Evolutionary conservation across 2,113 vertebrate genomes (phyloP).

Genomic region (Taxidea taxus): DNA sequence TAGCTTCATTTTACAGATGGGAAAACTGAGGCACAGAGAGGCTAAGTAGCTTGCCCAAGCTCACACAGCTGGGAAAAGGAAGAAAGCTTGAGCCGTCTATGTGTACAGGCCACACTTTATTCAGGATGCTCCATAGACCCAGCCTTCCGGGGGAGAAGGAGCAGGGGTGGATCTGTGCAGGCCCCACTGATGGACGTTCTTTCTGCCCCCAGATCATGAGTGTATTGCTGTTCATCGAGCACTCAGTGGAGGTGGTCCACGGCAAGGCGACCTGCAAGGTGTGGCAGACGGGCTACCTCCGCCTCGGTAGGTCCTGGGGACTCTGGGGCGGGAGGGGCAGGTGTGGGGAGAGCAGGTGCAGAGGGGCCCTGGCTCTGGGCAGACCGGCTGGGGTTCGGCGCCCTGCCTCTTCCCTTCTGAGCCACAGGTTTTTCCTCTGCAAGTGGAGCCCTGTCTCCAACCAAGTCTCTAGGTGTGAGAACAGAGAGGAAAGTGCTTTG

Average conservation of each 20-base stretch:
- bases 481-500: neutral
- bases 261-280: constrained; percentile 78
- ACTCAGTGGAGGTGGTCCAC: constrained; percentile 78
- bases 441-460: neutral
- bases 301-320: constrained; percentile 74
- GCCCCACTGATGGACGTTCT: fast-evolving
- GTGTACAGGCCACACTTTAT: neutral
- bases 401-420: neutral
- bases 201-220: constrained; percentile 78
- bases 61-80: neutral
- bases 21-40: neutral
- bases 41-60: neutral
- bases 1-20: neutral
- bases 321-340: fast-evolving
- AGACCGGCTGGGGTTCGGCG: neutral
- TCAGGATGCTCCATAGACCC: neutral
- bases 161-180: fast-evolving
- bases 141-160: fast-evolving
- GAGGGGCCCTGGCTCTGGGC: neutral
- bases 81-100: neutral
- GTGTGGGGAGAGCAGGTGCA: neutral
- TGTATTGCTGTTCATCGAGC: constrained; percentile 78
- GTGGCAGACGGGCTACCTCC: constrained; percentile 74
- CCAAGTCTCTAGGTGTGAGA: neutral
- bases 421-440: neutral